Evolutionary conservation across 2,113 vertebrate genomes (phyloP), one percentile per base, ranked within the genome.

Genomic region (Micronycteris hirsuta): DNA sequence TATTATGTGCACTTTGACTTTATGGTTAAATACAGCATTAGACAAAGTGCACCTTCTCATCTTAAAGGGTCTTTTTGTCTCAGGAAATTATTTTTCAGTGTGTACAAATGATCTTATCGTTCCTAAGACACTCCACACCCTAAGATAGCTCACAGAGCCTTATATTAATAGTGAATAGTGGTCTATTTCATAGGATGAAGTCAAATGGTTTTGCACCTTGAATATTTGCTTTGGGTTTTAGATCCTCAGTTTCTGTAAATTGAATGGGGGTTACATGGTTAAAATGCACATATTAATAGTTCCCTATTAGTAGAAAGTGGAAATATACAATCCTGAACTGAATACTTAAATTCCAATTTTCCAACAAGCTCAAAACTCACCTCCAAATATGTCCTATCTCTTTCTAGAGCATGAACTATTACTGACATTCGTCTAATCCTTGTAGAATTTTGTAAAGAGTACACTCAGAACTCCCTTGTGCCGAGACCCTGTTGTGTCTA

Each of bases 391-490:
- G 24, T 83, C 92, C 95, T 52, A 41, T 67, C 5, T 58, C 19
- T 87, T 68, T 94, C 45, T 80, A 4, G 14, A 84, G 36, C 36
- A 43, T 93, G 63, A 93, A 95, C 92, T 70, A 14, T 93, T 80
- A 56, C 54, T 93, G 81, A 94, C 49, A 95, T 94, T 68, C 80
- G 97, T 96, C 77, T 8, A 54, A 61, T 96, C 83, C 20, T 3
- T 56, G 13, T 98, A 70, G 80, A 86, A 86, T 86, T 94, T 97
- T 97, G 97, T 98, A 97, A 98, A 82, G 90, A 88, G 54, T 89
- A 63, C 89, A 95, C 47, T 97, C 96, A 97, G 97, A 94, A 98
- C 97, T 98, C 96, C 96, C 98, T 98, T 98, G 98, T 98, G 97
- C 97, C 93, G 96, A 87, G 97, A 96, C 83, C 93, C 84, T 94